These are phyloP conservation scores for Hippoglossus stenolepis DNA, from an alignment of 2,113 vertebrate species.

Conservation along the genomic window DNA sequence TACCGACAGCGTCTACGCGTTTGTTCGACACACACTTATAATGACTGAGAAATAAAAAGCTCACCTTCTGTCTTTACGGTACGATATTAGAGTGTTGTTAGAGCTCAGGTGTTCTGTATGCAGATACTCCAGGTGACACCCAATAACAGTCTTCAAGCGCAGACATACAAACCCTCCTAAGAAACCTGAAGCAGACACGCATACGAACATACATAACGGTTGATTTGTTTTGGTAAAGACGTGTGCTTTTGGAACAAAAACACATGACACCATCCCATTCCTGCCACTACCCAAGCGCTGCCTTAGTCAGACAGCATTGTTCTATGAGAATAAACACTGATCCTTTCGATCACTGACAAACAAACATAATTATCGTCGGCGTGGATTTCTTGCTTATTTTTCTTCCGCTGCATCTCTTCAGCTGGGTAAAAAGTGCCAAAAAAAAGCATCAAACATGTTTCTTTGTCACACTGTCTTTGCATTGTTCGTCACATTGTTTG, in stretches of 20 bases:
- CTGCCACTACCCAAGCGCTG: constrained; percentile 49
- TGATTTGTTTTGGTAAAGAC: constrained; percentile 60
- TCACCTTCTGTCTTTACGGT: constrained; percentile 47
- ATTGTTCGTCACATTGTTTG: constrained; percentile 20
- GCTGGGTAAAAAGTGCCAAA: constrained; percentile 53
- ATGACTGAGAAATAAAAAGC: constrained; percentile 57
- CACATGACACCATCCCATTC: constrained; percentile 45
- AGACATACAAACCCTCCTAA: constrained; percentile 32
- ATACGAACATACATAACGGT: constrained; percentile 10
- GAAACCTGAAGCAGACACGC: constrained; percentile 49
- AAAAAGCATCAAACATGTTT: constrained; percentile 29
- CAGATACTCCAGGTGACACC: constrained; percentile 50
- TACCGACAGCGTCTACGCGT: constrained; percentile 44
- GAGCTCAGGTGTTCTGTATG: constrained; percentile 50
- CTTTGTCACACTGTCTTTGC: constrained; percentile 17
- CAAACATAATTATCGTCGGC: constrained; percentile 3
- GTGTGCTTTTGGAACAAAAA: constrained; percentile 69
- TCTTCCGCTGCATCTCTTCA: constrained; percentile 24
- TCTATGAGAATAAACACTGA: constrained; percentile 78
- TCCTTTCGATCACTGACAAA: constrained; percentile 58
- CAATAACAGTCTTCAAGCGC: constrained; percentile 64
- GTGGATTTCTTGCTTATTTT: constrained; percentile 17
- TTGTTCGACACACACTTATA: constrained; percentile 73
- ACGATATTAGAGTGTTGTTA: constrained; percentile 33
- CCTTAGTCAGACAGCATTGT: constrained; percentile 67